Base-by-base conservation (phyloP, 2,113 vertebrate genomes). In the Caranx ignobilis region DNA sequence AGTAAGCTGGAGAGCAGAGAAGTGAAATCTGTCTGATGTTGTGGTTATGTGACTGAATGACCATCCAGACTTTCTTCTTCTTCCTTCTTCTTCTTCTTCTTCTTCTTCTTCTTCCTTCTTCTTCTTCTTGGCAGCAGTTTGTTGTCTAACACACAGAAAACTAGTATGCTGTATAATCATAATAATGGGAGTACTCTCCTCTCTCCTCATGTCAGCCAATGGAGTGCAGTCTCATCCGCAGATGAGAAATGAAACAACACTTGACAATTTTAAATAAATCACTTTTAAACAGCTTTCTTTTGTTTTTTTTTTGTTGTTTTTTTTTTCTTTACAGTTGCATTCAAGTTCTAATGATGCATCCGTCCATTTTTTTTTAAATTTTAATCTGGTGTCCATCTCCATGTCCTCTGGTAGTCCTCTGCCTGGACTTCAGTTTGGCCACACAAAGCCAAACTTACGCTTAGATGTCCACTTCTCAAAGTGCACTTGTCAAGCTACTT, bases 181-280 rank as follows among this genome's bases (percentile, higher is more conserved):
- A 84, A 83, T 73, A 70, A 62, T 74, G 71, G 77, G 74, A 77
- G 69, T 72, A 72, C 81, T 83, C 76, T 56, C 84, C 71, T 86
- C 89, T 81, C 79, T 80, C 52, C 82, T 80, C 31, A 1, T 54
- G 62, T 81, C 84, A 84, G 84, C 79, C 84, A 82, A 81, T 78
- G 71, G 94, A 95, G 93, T 95, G 95, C 94, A 95, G 87, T 85
- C 85, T 91, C 89, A 86, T 93, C 87, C 77, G 74, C 82, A 81
- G 86, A 91, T 79, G 87, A 92, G 86, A 85, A 88, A 88, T 83
- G 52, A 88, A 92, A 86, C 87, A 84, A 87, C 88, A 87, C 77
- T 90, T 91, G 61, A 85, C 81, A 89, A 78, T 90, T 94, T 94
- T 94, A 94, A 93, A 93, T 94, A 92, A 92, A 91, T 85, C 75